Evolutionary conservation across 2,113 vertebrate species (phyloP), one percentile per base, ranked within the genome.

Genomic region (Micromys minutus): DNA sequence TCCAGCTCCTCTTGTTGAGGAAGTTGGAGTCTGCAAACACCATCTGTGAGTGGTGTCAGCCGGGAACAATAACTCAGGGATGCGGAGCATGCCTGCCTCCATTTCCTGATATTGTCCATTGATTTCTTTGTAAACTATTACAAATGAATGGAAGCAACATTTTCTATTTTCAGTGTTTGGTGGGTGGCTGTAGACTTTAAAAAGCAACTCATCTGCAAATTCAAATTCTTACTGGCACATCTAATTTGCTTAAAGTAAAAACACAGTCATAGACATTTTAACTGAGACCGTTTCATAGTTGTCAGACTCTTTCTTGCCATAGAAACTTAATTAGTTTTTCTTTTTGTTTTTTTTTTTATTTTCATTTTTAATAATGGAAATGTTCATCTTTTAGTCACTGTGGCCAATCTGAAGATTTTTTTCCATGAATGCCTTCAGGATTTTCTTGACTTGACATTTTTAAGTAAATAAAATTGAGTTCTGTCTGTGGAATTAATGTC

Each of bases 31-130:
- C 91, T 96, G 42, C 50, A 61, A 97, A 91, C 45, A 90, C 90
- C 97, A 96, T 94, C 97, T 97, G 93, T 97, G 86, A 87, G 76
- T 81, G 52, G 86, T 90, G 59, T 95, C 81, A 81, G 77, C 69
- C 50, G 87, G 55, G 77, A 93, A 97, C 91, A 95, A 94, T 95
- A 92, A 97, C 76, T 86, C 77, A 75, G 93, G 94, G 96, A 87
- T 89, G 79, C 55, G 57, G 69, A 75, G 67, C 90, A 52, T n/a
- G 77, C 69, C 83, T 2, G 67, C 86, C 77, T 96, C 87, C 89
- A 94, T 95, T 97, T 97, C 97, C 97, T 97, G 95, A 97, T 97
- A 97, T 96, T 97, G 96, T 97, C 87, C 93, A 95, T 97, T 97
- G 95, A 97, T 95, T 97, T 95, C 89, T 96, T 95, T 88, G 59